Evolutionary conservation across 1,140 invertebrate genomes (phyloP), one percentile per base, ranked within the genome.

Genomic region (Panagrolaimus sp.): DNA sequence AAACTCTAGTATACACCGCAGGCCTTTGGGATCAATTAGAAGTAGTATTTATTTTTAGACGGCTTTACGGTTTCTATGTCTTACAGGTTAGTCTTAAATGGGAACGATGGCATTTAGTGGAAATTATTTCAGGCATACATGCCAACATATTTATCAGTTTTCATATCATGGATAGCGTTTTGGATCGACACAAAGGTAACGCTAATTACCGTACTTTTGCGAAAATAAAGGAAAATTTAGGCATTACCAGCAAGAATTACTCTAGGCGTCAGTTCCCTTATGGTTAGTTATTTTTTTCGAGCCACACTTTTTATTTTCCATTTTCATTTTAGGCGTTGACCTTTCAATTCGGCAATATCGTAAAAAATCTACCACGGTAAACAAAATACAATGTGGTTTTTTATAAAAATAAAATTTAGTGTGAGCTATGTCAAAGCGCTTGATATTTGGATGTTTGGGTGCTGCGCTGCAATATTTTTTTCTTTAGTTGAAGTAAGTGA

Each of bases 291-390:
- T n/a, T n/a, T n/a, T n/a, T n/a, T n/a, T n/a, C n/a, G n/a, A n/a
- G n/a, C n/a, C n/a, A n/a, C 63, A 57, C 9, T 48, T 78, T 9
- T 72, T 81, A 69, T 1, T 8, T 38, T 38, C 38, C 38, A 42
- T 23, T n/a, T 20, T 43, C 27, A 42, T 63, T 63, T 1, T 67
- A 65, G 73, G 77, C 80, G 5, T 67, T 82, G 1, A 77, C 81
- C 14, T 79, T 81, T 51, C 80, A 83, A 72, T 79, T 82, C 16
- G 80, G 78, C 14, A 83, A 82, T 31, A 82, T 81, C 43, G 73
- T 79, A 3, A 81, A 82, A 67, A 82, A 81, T 69, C 66, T 81
- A 5, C 79, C 79, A 8, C 51, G 79, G 78, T 81, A 11, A 80
- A 80, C 47, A 66, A 72, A 73, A 53, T n/a, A n/a, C 20, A 16